A percentile compares a stretch with the other conserved stretches of the same genome.
These are phyloP conservation scores for Teleogryllus oceanicus DNA, from an alignment of 2,888 invertebrate genomes.

Conservation along the genomic window DNA sequence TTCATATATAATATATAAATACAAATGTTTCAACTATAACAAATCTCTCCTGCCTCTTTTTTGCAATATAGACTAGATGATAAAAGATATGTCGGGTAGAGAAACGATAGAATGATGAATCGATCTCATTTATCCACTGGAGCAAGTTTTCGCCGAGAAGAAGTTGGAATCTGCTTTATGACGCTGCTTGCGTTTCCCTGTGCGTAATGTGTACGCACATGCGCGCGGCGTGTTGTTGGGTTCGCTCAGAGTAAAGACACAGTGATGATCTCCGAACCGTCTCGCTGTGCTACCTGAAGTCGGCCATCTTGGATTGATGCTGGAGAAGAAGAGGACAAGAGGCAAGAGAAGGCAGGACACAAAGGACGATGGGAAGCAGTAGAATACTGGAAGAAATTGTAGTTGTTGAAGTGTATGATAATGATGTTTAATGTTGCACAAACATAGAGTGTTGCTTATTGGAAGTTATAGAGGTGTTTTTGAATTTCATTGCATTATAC, in stretches of 20 bases:
- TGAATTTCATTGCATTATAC: background rate
- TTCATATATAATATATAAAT: background rate
- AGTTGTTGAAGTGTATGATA: constrained; percentile 9
- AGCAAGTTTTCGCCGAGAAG: background rate
- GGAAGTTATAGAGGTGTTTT: constrained; percentile 18
- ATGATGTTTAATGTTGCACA: constrained; percentile 2
- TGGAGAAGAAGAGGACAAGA: background rate
- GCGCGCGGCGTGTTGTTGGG: too few relatives aligned
- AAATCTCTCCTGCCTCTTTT: constrained; percentile 3
- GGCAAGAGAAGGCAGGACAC: background rate
- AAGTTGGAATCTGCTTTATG: too few relatives aligned
- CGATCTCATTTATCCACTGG: constrained; percentile 6
- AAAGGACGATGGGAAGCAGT: background rate
- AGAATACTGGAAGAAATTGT: background rate
- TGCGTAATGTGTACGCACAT: too few relatives aligned
- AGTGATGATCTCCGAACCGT: background rate
- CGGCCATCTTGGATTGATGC: background rate
- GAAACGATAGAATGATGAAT: background rate
- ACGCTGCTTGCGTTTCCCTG: too few relatives aligned
- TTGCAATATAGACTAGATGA: background rate
- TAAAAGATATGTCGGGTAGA: background rate
- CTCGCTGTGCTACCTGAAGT: background rate
- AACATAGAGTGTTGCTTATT: constrained; percentile 18
- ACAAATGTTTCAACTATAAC: background rate
- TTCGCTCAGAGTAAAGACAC: too few relatives aligned